Percentiles rank a stretch among this genome's conserved stretches.
Evolutionary conservation across 1,140 invertebrate species (phyloP).

Genomic region (Pogonomyrmex barbatus): DNA sequence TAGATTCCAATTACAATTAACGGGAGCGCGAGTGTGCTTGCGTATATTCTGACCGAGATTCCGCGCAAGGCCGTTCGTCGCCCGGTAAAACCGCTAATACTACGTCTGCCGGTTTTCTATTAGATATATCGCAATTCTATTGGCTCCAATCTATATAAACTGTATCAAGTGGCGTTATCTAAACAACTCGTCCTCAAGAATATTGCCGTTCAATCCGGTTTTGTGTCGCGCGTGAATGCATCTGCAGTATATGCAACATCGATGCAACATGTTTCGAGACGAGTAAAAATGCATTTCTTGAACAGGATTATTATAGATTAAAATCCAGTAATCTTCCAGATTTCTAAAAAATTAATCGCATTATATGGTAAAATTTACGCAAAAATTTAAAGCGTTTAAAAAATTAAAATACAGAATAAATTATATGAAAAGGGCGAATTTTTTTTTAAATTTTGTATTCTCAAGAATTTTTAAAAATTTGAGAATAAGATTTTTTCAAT

Average conservation of each 20-base stretch:
- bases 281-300: not conserved
- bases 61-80: constrained; percentile 43
- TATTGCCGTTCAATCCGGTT: constrained; percentile 23
- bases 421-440: not conserved
- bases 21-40: constrained; percentile 39
- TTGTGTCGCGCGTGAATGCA: not conserved
- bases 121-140: constrained; percentile 34
- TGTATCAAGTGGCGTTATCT: constrained; percentile 3
- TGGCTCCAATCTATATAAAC: not conserved
- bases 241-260: not conserved
- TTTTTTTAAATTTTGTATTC: not conserved
- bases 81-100: constrained; percentile 23
- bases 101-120: constrained; percentile 10
- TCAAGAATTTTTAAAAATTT: not conserved
- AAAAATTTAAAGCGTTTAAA: not conserved
- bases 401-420: not conserved
- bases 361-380: not conserved
- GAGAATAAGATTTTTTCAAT: not conserved
- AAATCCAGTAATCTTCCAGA: not conserved
- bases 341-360: constrained; percentile 10
- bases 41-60: constrained; percentile 15
- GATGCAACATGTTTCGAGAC: not conserved
- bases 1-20: constrained; percentile 54
- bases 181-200: not conserved
- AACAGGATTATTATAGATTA: not conserved